Conservation (phyloP, 2,113 vertebrate species). For the Hassar affinis region DNA sequence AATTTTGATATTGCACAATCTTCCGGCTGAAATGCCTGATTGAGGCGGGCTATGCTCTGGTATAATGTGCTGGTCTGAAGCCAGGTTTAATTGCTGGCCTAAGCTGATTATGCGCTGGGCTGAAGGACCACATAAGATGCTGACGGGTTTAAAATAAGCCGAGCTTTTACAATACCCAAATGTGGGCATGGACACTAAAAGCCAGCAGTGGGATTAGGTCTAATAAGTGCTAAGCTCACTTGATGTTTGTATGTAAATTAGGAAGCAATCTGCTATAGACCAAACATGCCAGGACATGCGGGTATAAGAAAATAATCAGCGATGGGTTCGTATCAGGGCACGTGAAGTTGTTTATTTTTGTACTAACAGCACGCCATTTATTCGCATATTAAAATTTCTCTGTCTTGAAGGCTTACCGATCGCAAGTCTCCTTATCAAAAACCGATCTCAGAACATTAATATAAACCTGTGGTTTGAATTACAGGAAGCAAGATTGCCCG, state of each 20-base stretch:
- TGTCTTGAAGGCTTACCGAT: too few species aligned
- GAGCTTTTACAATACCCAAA: background rate
- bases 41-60: background rate
- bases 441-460: background rate
- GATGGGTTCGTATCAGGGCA: too few species aligned
- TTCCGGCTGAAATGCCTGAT: conserved; percentile 18
- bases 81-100: conserved; percentile 22
- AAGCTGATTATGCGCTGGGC: conserved; percentile 25
- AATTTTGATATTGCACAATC: conserved; percentile 41
- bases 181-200: background rate
- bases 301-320: too few species aligned
- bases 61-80: conserved; percentile 12
- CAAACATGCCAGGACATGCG: too few species aligned
- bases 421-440: too few species aligned
- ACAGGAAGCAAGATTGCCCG: background rate
- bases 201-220: background rate
- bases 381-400: too few species aligned
- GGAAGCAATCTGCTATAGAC: too few species aligned
- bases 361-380: too few species aligned
- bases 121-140: background rate
- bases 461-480: background rate
- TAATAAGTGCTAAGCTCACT: too few species aligned
- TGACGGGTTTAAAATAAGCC: conserved; percentile 14
- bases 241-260: too few species aligned
- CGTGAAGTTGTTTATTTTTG: too few species aligned